Evolutionary conservation across 2,797 vertebrate genomes (phyloP).

Genomic region (Chelon auratus): DNA sequence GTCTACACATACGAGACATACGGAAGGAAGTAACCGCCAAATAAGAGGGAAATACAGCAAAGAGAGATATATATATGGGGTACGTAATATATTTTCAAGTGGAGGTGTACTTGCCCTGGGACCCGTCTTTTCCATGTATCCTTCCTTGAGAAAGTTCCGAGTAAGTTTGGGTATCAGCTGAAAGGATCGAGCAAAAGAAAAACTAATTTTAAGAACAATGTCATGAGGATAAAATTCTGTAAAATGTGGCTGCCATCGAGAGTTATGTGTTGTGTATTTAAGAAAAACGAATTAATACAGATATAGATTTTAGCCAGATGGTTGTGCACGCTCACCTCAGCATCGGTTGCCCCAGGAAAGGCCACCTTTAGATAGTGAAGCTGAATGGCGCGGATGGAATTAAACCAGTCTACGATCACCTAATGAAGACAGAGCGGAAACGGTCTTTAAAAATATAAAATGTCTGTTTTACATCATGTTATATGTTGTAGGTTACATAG

Average conservation of each 20-base stretch:
- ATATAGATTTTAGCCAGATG: background rate
- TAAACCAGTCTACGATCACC: constrained; percentile 94
- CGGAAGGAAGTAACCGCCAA: no score
- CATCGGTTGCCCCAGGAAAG: constrained; percentile 89
- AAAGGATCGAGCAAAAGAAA: constrained; percentile 27
- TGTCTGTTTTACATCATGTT: no score
- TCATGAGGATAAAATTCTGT: background rate
- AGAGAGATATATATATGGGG: accelerated
- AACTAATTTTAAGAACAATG: background rate
- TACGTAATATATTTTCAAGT: background rate
- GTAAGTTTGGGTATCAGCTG: constrained; percentile 90
- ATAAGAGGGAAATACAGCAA: background rate
- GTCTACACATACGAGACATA: no score
- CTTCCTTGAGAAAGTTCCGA: constrained; percentile 91
- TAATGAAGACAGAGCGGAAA: constrained; percentile 50
- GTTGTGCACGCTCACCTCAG: constrained; percentile 82
- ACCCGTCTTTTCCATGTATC: constrained; percentile 95
- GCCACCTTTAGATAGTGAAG: constrained; percentile 92
- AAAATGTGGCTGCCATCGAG: background rate
- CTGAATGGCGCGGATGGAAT: constrained; percentile 90
- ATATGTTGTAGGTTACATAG: no score
- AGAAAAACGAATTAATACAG: background rate
- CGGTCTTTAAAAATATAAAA: no score
- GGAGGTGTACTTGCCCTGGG: constrained; percentile 81
- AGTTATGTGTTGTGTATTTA: background rate